Evolutionary conservation across 2,797 vertebrate genomes (phyloP).

Genomic region (Xyrichtys novacula): DNA sequence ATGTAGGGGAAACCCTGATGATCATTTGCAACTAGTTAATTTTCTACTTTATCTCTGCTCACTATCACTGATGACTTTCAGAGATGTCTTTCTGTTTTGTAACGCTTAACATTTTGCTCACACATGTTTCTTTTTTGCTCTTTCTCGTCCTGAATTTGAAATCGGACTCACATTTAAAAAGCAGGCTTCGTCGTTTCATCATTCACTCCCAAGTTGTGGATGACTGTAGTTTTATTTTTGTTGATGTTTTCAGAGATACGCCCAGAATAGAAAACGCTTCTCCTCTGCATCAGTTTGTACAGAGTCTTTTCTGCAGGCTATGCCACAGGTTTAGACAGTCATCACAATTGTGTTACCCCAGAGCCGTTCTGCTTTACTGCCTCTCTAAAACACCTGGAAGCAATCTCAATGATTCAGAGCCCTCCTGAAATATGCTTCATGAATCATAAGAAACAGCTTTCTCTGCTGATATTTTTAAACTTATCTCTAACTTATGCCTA

Average conservation of each 20-base stretch:
- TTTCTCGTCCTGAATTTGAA: not conserved
- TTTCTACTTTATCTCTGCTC: not conserved
- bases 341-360: conserved; percentile 3
- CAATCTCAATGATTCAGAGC: conserved; percentile 43
- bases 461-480: not conserved
- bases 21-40: conserved; percentile 16
- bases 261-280: conserved; percentile 8
- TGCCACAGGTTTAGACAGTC: conserved; percentile 28
- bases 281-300: not conserved
- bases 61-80: conserved; percentile 18
- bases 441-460: conserved; percentile 30
- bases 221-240: not conserved
- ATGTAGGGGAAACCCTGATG: no score
- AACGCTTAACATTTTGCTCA: not conserved
- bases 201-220: not conserved
- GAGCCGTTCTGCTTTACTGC: conserved; percentile 38
- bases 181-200: conserved; percentile 1
- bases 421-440: conserved; percentile 25
- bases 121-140: not conserved
- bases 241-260: conserved; percentile 1
- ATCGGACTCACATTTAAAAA: conserved; percentile 3
- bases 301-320: conserved; percentile 4
- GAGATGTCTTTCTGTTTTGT: not conserved
- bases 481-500: conserved; percentile 1
- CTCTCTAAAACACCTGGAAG: conserved; percentile 64